Evolutionary conservation across 1,140 invertebrate genomes (phyloP), one percentile per base, ranked within the genome.

Genomic region (Diabrotica virgifera): DNA sequence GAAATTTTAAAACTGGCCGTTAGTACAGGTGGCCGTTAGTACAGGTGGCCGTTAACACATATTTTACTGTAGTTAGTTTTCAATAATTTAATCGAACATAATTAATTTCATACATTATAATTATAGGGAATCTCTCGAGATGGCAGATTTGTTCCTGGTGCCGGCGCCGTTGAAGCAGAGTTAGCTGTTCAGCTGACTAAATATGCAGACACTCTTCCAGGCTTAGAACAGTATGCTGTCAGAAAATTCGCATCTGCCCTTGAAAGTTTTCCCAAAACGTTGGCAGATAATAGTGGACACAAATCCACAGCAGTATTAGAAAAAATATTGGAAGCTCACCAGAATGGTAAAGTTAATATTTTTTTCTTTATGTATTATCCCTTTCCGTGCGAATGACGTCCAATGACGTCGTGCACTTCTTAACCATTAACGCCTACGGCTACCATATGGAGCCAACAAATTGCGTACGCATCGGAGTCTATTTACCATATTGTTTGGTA

Each of bases 181-280:
- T 80, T 99, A 36, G 94, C 96, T 5, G 86, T 90, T 56, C 88
- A 93, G 75, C 84, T 99, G 11, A 82, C 89, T 5, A 85, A 88
- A 36, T 97, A 89, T 79, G 96, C 94, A 5, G 94, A 97, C 71
- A 96, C 92, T 38, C 81, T 95, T 52, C 93, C 96, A 4, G 97
- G 97, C 6, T 81, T 99, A 59, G 95, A 98, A 76, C 97, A 99
- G 77, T 99, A 99, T 82, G 92, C 97, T 36, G 93, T 98, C 0
- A 88, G 94, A 66, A 97, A 96, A 77, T 99, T 97, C 82, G 94
- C 94, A 36, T 85, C 90, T 60, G 93, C 97, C 5, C 79, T 99
- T 0, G 95, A 98, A 82, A 84, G 84, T 40, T 90, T 99, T 70
- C 94, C 96, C 0, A 95, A 94, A 80, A 89, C 92, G 12, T 82